phyloP scores from a whole-genome alignment of 2,888 invertebrate species.

The Blera fallax region DNA sequence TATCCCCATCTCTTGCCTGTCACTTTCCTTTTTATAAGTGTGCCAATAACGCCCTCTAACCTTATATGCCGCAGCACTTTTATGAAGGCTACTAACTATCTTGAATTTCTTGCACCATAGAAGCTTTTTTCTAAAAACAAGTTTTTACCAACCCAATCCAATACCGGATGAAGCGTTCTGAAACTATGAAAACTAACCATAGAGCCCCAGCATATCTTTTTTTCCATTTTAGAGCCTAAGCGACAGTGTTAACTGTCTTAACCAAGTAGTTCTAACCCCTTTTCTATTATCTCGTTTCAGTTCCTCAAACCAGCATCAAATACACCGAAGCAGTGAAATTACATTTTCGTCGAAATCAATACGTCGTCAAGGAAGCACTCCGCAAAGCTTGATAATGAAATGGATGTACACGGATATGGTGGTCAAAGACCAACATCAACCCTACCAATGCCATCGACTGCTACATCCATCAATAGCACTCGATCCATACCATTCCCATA shows the following conservation, averaged over 20 bases:
- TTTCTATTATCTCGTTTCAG: slow-evolving; percentile 5
- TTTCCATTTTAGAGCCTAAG: background rate
- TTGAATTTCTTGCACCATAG: no score
- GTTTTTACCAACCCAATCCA: no score
- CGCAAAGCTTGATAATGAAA: slow-evolving; percentile 81
- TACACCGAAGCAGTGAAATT: background rate
- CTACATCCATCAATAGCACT: slow-evolving; percentile 50
- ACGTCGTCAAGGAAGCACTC: slow-evolving; percentile 45
- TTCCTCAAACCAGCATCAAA: background rate
- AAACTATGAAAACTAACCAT: no score
- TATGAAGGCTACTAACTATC: no score
- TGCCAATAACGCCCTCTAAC: no score
- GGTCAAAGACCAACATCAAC: slow-evolving; percentile 78
- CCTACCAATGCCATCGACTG: slow-evolving; percentile 43
- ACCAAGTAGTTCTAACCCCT: background rate
- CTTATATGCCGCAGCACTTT: no score
- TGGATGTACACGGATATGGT: slow-evolving; percentile 80
- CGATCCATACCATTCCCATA: slow-evolving; percentile 49
- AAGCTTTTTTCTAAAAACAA: no score
- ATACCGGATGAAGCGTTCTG: no score
- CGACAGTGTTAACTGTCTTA: background rate
- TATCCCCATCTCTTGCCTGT: no score
- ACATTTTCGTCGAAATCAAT: background rate
- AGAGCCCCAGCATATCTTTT: no score
- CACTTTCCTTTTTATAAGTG: no score